Conservation (phyloP, 92 coral and sea anemone species). For the Nematostella vectensis region DNA sequence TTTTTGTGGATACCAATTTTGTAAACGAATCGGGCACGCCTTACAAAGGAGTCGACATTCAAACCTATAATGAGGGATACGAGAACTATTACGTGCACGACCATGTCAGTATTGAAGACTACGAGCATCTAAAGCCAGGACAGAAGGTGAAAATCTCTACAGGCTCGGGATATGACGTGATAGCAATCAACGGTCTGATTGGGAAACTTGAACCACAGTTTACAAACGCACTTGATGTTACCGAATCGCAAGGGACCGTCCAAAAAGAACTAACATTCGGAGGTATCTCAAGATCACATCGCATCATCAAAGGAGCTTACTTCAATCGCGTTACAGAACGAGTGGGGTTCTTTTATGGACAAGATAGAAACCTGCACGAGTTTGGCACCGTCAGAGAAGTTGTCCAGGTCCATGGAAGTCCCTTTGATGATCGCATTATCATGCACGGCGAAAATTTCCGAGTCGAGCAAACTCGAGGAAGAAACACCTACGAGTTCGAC, state of each 20-base stretch:
- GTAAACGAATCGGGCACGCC: slow-evolving; percentile 13
- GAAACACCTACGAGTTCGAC: slow-evolving; percentile 15
- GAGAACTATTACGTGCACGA: slow-evolving; percentile 11
- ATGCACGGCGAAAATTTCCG: slow-evolving; percentile 17
- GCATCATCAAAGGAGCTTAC: slow-evolving; percentile 15
- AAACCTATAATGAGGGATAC: slow-evolving; percentile 17
- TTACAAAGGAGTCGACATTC: slow-evolving; percentile 15
- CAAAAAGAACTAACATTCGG: slow-evolving; percentile 18
- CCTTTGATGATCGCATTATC: slow-evolving; percentile 18
- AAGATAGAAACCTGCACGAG: slow-evolving; percentile 13
- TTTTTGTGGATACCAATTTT: slow-evolving; percentile 20
- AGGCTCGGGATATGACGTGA: slow-evolving; percentile 19
- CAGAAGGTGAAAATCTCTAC: slow-evolving; percentile 13
- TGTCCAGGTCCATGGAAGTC: slow-evolving; percentile 22
- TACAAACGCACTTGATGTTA: slow-evolving; percentile 13
- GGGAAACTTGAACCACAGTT: slow-evolving; percentile 8
- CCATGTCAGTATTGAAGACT: slow-evolving; percentile 20
- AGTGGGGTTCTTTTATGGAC: slow-evolving; percentile 15
- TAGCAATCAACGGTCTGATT: slow-evolving; percentile 16
- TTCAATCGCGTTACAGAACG: slow-evolving; percentile 15
- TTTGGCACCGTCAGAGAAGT: too few species aligned
- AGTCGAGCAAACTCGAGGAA: slow-evolving; percentile 16
- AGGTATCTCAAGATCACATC: slow-evolving; percentile 14
- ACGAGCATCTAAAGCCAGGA: slow-evolving; percentile 11
- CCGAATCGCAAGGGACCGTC: slow-evolving; percentile 14